Evolutionary conservation across 2,113 vertebrate species (phyloP).

Genomic region (Triplophysa tibetana): DNA sequence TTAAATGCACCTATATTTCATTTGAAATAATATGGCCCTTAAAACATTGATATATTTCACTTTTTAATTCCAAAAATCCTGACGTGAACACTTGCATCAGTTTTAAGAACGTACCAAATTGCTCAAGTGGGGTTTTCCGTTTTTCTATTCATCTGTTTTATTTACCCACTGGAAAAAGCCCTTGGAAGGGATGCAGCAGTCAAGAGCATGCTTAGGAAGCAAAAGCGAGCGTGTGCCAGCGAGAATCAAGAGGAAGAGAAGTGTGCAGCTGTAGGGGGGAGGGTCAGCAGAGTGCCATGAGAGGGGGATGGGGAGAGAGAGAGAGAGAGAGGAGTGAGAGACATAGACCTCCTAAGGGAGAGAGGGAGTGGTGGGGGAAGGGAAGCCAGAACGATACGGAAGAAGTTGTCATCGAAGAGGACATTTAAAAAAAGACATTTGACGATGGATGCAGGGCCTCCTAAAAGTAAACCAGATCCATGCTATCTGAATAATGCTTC

Average conservation of each 20-base stretch:
- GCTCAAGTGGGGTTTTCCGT: slow-evolving; percentile 31
- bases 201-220: slow-evolving; percentile 29
- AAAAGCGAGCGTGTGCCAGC: slow-evolving; percentile 18
- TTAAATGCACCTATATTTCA: too few species aligned
- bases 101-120: background rate
- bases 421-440: background rate
- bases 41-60: too few species aligned
- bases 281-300: slow-evolving; percentile 16
- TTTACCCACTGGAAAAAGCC: slow-evolving; percentile 48
- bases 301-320: slow-evolving; percentile 23
- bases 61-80: too few species aligned
- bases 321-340: background rate
- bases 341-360: slow-evolving; percentile 30
- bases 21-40: too few species aligned
- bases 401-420: slow-evolving; percentile 23
- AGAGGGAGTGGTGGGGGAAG: slow-evolving; percentile 50
- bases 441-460: background rate
- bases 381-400: slow-evolving; percentile 21
- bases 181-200: slow-evolving; percentile 33
- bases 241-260: slow-evolving; percentile 44
- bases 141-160: slow-evolving; percentile 48
- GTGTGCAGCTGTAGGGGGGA: slow-evolving; percentile 39
- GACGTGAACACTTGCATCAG: background rate
- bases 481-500: background rate
- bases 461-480: background rate